These are phyloP conservation scores for Labeo rohita DNA, from an alignment of 2,113 vertebrate species.

Conservation along the genomic window DNA sequence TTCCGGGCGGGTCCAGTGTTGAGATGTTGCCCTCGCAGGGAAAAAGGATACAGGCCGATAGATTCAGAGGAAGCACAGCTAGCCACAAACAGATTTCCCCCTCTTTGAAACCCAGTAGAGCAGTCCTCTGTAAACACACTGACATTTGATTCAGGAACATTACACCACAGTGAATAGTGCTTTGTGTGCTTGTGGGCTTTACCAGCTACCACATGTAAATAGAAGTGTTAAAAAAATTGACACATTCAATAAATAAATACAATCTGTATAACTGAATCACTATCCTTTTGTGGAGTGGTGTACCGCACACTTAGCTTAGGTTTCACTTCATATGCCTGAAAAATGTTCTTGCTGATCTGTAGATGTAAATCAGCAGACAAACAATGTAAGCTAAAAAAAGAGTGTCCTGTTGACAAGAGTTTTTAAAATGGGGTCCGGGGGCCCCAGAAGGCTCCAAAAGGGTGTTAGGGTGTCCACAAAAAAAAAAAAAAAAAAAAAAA, in stretches of 20 bases:
- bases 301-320: background rate
- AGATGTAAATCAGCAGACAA: background rate
- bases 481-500: background rate
- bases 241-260: constrained; percentile 33
- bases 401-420: background rate
- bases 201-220: constrained; percentile 21
- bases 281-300: background rate
- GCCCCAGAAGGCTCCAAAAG: background rate
- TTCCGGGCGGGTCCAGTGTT: constrained; percentile 63
- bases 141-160: constrained; percentile 41
- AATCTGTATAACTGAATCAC: constrained; percentile 15
- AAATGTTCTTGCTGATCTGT: background rate
- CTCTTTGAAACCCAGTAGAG: constrained; percentile 36
- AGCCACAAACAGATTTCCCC: constrained; percentile 66
- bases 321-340: background rate
- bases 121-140: constrained; percentile 48
- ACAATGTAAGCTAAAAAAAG: no score
- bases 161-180: constrained; percentile 33
- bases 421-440: background rate
- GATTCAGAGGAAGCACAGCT: constrained; percentile 66
- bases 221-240: constrained; percentile 6
- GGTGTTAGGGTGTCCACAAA: background rate
- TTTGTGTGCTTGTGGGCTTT: constrained; percentile 14
- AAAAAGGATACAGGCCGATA: constrained; percentile 71
- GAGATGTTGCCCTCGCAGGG: constrained; percentile 69